These are phyloP conservation scores for Acronicta psi DNA, from an alignment of 2,888 invertebrate genomes.

Conservation along the genomic window DNA sequence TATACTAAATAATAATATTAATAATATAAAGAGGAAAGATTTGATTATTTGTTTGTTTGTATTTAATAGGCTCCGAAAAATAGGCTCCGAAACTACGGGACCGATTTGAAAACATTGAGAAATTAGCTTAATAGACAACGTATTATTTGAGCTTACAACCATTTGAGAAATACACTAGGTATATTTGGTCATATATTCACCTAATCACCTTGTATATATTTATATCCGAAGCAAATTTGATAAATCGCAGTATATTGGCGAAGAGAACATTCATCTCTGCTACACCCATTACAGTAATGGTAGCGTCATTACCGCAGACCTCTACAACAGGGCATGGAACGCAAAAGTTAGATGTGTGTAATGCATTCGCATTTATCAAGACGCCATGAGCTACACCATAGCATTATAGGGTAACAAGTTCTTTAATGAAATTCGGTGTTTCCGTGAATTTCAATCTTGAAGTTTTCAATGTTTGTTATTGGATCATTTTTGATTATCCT, in stretches of 20 bases:
- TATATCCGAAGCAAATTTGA: not conserved
- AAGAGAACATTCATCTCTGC: conserved; percentile 2
- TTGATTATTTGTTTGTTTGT: too few species aligned
- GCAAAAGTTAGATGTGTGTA: conserved; percentile 59
- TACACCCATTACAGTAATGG: conserved; percentile 1
- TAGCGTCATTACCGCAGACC: conserved; percentile 6
- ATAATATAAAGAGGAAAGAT: too few species aligned
- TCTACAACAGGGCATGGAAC: conserved; percentile 8
- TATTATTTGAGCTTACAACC: too few species aligned
- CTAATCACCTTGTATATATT: too few species aligned
- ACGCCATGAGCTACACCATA: conserved; percentile 9
- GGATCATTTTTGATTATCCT: too few species aligned
- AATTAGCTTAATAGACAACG: too few species aligned
- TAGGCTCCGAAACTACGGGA: too few species aligned
- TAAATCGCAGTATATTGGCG: not conserved
- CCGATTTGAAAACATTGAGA: too few species aligned
- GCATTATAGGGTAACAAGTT: conserved; percentile 13
- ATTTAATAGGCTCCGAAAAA: too few species aligned
- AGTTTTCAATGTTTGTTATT: conserved; percentile 27
- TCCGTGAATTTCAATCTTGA: conserved; percentile 41
- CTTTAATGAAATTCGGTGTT: conserved; percentile 22
- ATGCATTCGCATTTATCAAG: conserved; percentile 68
- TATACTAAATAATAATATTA: too few species aligned
- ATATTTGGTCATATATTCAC: too few species aligned
- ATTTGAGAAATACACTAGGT: too few species aligned